Evolutionary conservation across 2,797 vertebrate species (phyloP), one percentile per base, ranked within the genome.

Genomic region (Mareca penelope): DNA sequence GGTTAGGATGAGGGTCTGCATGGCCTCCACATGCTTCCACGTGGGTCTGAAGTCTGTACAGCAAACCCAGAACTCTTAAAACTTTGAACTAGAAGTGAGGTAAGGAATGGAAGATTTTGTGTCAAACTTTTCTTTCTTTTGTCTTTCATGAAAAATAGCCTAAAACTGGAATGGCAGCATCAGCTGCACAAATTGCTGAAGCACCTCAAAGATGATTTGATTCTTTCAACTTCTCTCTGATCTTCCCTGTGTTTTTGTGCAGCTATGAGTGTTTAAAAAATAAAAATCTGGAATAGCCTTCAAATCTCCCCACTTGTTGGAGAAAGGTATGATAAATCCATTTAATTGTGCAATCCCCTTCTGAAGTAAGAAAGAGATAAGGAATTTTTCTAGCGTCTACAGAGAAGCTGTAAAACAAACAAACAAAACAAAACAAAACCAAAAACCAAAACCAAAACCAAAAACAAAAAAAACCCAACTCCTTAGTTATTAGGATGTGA

Each of bases 361-460:
- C 24, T 40, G 21, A 59, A 73, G 23, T 77, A 22, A 78, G 21
- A 3, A 44, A 18, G 16, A 6, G 48, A 55, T 48, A 39, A 83
- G 3, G 22, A 60, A 44, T 57, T 80, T 26, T 77, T 59, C 56
- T 17, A 9, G 3, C 44, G 19, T 37, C 33, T 57, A 46, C 9
- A 12, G 37, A 59, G 60, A 59, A 85, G 23, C 23, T 75, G 16
- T 75, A 28, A 64, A 75, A 70, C 42, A 44, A 44, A 44, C 42
- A 39, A 59, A 9, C 46, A 48, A 23, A 23, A 23, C 46, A 48
- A 48, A 46, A 22, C 44, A 22, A 5, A 42, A 44, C 6, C 39
- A 40, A 40, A 8, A 59, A 9, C 4, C 2, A 3, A 0, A 17
- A 33, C 5, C 39, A 28, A 72, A 40, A 40, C 14, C 13, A 40